phyloP scores from a whole-genome alignment of 64 coral and sea anemone genomes.

The Stylophora pistillata region DNA sequence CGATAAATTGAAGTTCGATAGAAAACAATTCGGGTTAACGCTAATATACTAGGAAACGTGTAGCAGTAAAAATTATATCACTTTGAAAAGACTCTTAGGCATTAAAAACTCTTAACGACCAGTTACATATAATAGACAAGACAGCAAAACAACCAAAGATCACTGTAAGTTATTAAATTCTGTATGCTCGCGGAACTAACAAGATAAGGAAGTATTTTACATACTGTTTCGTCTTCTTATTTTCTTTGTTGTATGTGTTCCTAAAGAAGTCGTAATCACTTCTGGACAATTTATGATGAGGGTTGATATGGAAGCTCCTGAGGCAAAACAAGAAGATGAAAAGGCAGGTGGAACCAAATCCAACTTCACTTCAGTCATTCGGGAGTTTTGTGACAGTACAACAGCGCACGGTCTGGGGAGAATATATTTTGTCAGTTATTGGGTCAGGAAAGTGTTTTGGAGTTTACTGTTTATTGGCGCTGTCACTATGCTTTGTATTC shows the following conservation, averaged over 20 bases:
- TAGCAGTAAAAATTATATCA: no score
- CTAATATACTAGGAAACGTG: no score
- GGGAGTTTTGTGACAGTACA: slow-evolving; percentile 5
- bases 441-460: slow-evolving; percentile 4
- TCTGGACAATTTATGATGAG: not conserved
- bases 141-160: no score
- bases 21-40: no score
- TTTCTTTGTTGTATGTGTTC: not conserved
- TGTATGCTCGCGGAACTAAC: no score
- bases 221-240: not conserved
- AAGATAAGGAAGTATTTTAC: no score
- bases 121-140: no score
- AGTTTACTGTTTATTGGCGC: slow-evolving; percentile 1
- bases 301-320: not conserved
- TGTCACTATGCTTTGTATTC: not conserved
- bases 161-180: no score
- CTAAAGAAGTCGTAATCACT: not conserved
- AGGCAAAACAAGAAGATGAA: not conserved
- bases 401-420: slow-evolving; percentile 15
- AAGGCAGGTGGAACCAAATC: not conserved
- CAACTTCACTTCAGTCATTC: not conserved
- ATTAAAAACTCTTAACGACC: no score
- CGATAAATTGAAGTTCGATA: no score
- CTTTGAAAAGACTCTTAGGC: no score
- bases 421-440: not conserved